Conservation (phyloP, 1,140 invertebrate species). For the Proctacanthus coquilletti region DNA sequence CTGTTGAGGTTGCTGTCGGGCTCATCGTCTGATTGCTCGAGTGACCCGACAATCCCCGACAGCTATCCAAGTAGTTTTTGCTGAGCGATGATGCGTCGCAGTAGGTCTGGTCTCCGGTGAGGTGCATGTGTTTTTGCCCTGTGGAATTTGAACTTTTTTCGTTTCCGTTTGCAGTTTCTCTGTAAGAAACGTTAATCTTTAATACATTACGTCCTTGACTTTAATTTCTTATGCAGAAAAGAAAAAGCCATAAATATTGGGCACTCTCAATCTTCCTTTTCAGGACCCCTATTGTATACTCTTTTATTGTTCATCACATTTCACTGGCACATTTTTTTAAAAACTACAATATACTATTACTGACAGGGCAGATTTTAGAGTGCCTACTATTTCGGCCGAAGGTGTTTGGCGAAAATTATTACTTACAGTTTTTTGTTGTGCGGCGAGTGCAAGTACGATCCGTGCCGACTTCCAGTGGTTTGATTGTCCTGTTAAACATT, state of each 20-base stretch:
- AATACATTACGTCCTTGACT: no score
- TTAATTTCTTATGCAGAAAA: no score
- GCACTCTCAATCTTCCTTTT: no score
- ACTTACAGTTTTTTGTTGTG: constrained; percentile 22
- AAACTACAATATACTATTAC: no score
- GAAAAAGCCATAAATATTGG: no score
- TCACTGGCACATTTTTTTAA: constrained; percentile 1
- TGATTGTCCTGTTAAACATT: constrained; percentile 31
- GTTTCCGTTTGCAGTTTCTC: constrained; percentile 44
- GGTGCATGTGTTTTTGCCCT: constrained; percentile 62
- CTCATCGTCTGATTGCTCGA: constrained; percentile 34
- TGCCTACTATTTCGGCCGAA: no score
- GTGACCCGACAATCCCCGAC: constrained; percentile 34
- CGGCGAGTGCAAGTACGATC: constrained; percentile 28
- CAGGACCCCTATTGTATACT: no score
- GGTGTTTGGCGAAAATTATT: no score
- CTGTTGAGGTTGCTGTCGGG: constrained; percentile 13
- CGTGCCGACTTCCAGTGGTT: constrained; percentile 27
- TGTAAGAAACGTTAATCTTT: no score
- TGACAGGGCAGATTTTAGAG: no score
- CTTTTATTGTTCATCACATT: no score
- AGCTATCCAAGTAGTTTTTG: constrained; percentile 46
- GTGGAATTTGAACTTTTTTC: constrained; percentile 60
- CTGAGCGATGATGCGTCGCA: constrained; percentile 31
- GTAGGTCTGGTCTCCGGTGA: constrained; percentile 29